Evolutionary conservation across 1,140 invertebrate genomes (phyloP), one percentile per base, ranked within the genome.

Genomic region (Bombus fervidus): DNA sequence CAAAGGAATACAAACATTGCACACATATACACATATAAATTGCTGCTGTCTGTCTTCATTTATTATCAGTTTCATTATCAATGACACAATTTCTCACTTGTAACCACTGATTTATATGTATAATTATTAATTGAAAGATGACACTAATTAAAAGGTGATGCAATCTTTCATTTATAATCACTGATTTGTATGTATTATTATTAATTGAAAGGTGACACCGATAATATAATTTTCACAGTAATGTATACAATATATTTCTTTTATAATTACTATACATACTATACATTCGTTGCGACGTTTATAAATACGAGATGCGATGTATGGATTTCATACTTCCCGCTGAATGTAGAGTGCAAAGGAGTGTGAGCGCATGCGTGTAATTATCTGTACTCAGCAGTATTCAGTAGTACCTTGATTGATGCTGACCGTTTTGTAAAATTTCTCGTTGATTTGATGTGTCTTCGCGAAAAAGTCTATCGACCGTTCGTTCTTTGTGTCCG

Each of bases 361-460:
- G 13, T 39, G 2, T 0, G 13, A 34, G 34, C 81, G 81, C 81
- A 83, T 83, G 74, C 81, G 81, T 25, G 18, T 31, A 5, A 8
- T 68, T 76, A 43, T 68, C 28, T 53, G 15, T 68, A 37, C n/a
- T 77, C 28, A 8, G 34, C 75, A 88, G 87, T 88, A 39, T 34
- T 77, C 64, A 43, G 53, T 78, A 64, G 86, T 80, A 77, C n/a
- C 64, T 69, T 57, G 81, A 18, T n/a, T 53, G 34, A 76, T 80
- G 39, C 9, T 62, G 64, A 18, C 77, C 64, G 57, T 64, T 64
- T 13, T 41, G 62, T 57, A 62, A 71, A 79, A 41, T 57, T 84
- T n/a, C 13, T 15, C 37, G 2, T 47, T 72, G 15, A 72, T 68
- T 2, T 22, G 53, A 28, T 28, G 66, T 18, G 68, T 84, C 39